These are phyloP conservation scores for Salminus brasiliensis DNA, from an alignment of 2,113 vertebrate species.

Conservation along the genomic window DNA sequence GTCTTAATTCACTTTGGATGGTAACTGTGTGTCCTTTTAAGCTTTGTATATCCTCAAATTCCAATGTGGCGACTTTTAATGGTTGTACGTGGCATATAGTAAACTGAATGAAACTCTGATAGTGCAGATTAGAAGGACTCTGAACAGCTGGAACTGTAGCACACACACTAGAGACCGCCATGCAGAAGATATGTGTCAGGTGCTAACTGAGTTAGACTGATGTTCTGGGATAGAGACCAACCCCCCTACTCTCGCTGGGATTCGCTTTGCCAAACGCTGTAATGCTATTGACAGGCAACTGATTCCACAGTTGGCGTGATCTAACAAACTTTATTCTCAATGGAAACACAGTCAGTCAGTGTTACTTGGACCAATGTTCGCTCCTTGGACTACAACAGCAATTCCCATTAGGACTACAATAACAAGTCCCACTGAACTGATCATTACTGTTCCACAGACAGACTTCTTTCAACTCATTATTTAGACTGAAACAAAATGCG, in stretches of 20 bases:
- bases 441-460: neutral
- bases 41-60: neutral
- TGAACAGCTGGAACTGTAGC: slow-evolving; percentile 4
- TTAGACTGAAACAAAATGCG: neutral
- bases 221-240: slow-evolving; percentile 30
- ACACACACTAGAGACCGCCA: neutral
- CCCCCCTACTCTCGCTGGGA: slow-evolving; percentile 16
- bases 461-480: too few species aligned
- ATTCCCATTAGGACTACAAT: neutral
- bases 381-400: neutral
- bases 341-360: neutral
- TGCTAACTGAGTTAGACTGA: slow-evolving; percentile 25
- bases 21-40: neutral
- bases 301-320: neutral
- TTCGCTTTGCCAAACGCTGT: neutral
- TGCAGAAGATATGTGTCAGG: slow-evolving; percentile 3
- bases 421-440: neutral
- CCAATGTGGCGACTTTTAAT: neutral
- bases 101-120: too few species aligned
- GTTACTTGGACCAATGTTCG: neutral
- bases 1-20: neutral
- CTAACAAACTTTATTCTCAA: slow-evolving; percentile 16
- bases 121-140: neutral
- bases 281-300: slow-evolving; percentile 23
- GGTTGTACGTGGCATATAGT: too few species aligned